Base-by-base conservation (phyloP, 2,888 invertebrate genomes). In the Sycophila texana region DNA sequence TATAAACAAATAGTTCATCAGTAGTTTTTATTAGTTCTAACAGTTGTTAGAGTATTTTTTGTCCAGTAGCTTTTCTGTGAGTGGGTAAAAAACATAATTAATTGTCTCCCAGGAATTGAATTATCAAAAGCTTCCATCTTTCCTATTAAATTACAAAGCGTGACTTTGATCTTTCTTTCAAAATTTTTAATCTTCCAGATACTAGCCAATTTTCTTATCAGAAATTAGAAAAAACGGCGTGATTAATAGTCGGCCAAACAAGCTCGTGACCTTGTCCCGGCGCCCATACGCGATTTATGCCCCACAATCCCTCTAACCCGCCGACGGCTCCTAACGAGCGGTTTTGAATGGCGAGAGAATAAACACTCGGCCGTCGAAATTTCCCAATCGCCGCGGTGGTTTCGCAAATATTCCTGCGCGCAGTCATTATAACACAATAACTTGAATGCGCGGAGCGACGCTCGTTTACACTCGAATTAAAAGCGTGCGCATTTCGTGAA, bases 371-470 rank as follows among this genome's bases (percentile, higher is more conserved):
- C 14, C 26, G n/a, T 39, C 60, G 39, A 39, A 7, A 39, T 39
- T 39, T 39, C 39, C 39, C 39, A 39, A 39, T 39, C 47, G 47
- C 61, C 39, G 30, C 61, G 16, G 18, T 63, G 18, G 39, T 63
- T 47, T 61, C 39, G 10, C n/a, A 2, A 39, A n/a, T 63, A 26
- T 47, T 18, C 63, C 1, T 63, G 30, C 63, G 18, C 39, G 18
- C 39, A 39, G n/a, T 39, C 61, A 18, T 10, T n/a, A 14, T 63
- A 39, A 63, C 18, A 39, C 39, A 63, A 63, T 63, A 47, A 63
- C 39, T 61, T 30, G 63, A 63, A 30, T 39, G 39, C 39, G n/a
- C 30, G 30, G 63, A 63, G 63, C 39, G 39, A 4, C 39, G 39
- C 5, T 39, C 39, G 39, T 39, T 39, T 39, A 39, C 39, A 4